Base-by-base conservation (phyloP, 53 echinoderm and acorn worm genomes). In the Holothuria scabra region DNA sequence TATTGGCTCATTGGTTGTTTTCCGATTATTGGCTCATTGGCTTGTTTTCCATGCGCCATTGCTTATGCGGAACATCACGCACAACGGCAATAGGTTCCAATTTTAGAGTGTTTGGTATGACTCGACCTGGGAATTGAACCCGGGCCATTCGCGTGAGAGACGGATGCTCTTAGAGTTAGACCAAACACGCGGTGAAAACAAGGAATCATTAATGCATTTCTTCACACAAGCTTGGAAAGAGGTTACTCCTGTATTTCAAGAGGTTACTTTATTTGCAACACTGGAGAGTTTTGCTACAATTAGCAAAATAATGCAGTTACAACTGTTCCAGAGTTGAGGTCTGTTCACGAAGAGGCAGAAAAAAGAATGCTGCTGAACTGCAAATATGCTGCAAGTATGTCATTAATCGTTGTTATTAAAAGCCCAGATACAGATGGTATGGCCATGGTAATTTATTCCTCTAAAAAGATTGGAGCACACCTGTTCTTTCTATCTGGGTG, bases 121-220 rank as follows among this genome's bases (percentile, higher is more conserved):
- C n/a, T n/a, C n/a, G n/a, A n/a, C n/a, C n/a, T n/a, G n/a, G n/a
- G n/a, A n/a, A n/a, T n/a, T n/a, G n/a, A n/a, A n/a, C n/a, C n/a
- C n/a, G n/a, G n/a, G n/a, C n/a, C n/a, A n/a, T n/a, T n/a, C n/a
- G n/a, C n/a, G n/a, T n/a, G n/a, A n/a, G n/a, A n/a, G n/a, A n/a
- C n/a, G n/a, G n/a, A n/a, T n/a, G n/a, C n/a, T n/a, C n/a, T n/a
- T n/a, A n/a, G n/a, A n/a, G n/a, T n/a, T n/a, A n/a, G n/a, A n/a
- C n/a, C n/a, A n/a, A n/a, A n/a, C n/a, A n/a, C n/a, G n/a, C n/a
- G 70, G 89, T 32, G 33, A 52, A 11, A 89, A 84, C 62, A 89
- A 89, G 64, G 68, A 66, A 21, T 59, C 66, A 8, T 60, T 89
- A 5, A 30, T 56, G 14, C 1, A 85, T 11, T 89, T 72, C 46